Base-by-base conservation (phyloP, 1,140 invertebrate species). In the Bilobella aurantiaca region DNA sequence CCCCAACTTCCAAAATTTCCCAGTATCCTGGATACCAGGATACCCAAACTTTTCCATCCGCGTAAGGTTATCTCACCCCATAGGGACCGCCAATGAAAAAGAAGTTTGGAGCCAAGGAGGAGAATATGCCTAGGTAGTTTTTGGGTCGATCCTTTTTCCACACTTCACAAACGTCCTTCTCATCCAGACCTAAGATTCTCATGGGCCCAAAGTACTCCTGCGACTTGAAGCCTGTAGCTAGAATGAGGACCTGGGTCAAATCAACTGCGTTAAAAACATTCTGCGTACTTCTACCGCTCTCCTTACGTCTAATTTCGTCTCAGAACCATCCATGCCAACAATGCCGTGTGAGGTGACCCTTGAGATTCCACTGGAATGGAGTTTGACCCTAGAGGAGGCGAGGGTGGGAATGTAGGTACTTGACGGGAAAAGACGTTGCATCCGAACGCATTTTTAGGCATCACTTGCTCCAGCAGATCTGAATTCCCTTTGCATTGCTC, bases 141-240 rank as follows among this genome's bases (percentile, higher is more conserved):
- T 28, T 29, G 1, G 67, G 63, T 18, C 63, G 25, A 37, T 65
- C 49, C 1, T 53, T 21, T 32, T 65, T 68, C 67, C 67, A 64
- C 1, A 29, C 46, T 23, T 47, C 29, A 27, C 61, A 62, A 37
- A 69, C 47, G 21, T 69, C 47, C 46, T 58, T 63, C 25, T 49
- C 59, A 23, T 69, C 32, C 32, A 42, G 25, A 12, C 67, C 67
- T 21, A 62, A 25, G 3, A 69, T 31, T 58, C 65, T 28, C 58
- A 69, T 57, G 31, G 67, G 67, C 3, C 53, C 46, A 57, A 69
- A 69, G 34, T 32, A 65, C n/a, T 69, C 67, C 1, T 62, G 63
- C 18, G 59, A 29, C 58, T 59, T 29, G 27, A 65, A 69, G n/a
- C 67, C 67, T 12, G 67, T 69, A 1, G 63, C 63, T 28, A 69